Evolutionary conservation across 2,888 invertebrate genomes (phyloP), one percentile per base, ranked within the genome.

Genomic region (Pyrgus malvae): DNA sequence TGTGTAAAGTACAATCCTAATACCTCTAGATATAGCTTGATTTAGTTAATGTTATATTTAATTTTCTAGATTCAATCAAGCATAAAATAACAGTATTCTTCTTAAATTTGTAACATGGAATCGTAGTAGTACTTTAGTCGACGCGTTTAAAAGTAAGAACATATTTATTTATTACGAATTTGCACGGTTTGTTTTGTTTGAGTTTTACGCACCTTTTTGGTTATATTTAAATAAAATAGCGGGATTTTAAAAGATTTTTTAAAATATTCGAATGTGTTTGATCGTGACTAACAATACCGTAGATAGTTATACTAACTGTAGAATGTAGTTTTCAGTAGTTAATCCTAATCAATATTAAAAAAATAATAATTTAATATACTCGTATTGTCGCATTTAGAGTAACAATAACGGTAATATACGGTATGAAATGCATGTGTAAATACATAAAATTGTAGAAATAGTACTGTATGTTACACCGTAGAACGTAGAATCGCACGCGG

Each of bases 61-160:
- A 64, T 67, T 65, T 81, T 79, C 53, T 84, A 85, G 84, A 81
- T 69, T 55, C 69, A 51, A 51, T 67, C 67, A 82, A 79, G 74
- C 70, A 70, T 72, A 81, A 74, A 69, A 68, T 79, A 67, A 80
- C 70, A 62, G 70, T 80, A 59, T 60, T 78, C 67, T 68, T 80
- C 62, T 68, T 80, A 69, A 79, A 72, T 63, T 64, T 79, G 61
- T 78, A 80, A 68, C 59, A 35, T 41, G 51, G 60, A 56, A 11
- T 2, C 25, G 41, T 41, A 27, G 14, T 42, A 25, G 1, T 38
- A 25, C 35, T 14, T 25, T 25, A 8, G 2, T 60, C 58, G 59
- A 25, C 51, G 44, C 14, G 11, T 50, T 38, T 38, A 3, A 16
- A 48, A 21, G 50, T 50, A 50, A 50, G 50, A 33, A 41, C n/a